A percentile compares a stretch with the other conserved stretches of the same genome.
Conservation (phyloP, 2,113 vertebrate genomes). For the Oriolus oriolus region DNA sequence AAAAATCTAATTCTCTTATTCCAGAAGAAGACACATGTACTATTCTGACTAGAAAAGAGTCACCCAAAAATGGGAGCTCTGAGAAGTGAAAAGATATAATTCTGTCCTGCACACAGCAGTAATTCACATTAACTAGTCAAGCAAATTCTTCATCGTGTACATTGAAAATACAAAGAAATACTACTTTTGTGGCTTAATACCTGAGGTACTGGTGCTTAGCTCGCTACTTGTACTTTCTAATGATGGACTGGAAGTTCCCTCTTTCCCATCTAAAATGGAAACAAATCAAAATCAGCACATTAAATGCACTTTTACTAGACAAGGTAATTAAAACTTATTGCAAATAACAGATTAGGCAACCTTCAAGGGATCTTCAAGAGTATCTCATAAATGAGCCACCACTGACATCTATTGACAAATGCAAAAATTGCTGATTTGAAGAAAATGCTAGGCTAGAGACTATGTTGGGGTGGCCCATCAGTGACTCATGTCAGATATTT, state of each 20-base stretch:
- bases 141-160: not conserved
- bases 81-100: not conserved
- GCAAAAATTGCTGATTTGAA: not conserved
- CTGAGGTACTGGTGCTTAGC: constrained; percentile 85
- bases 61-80: not conserved
- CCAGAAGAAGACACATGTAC: not conserved
- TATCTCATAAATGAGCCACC: not conserved
- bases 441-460: not conserved
- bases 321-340: not conserved
- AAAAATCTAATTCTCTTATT: not conserved
- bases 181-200: constrained; percentile 54
- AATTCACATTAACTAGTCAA: not conserved
- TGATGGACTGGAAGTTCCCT: constrained; percentile 56
- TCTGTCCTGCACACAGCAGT: not conserved
- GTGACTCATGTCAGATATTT: not conserved
- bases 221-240: constrained; percentile 82
- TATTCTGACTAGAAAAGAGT: not conserved
- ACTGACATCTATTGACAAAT: not conserved
- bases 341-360: not conserved
- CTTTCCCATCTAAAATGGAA: constrained; percentile 56
- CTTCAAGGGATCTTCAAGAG: not conserved
- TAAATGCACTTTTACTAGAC: not conserved
- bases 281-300: not conserved
- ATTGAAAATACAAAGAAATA: not conserved
- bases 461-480: not conserved